These are phyloP conservation scores for Chanos chanos DNA, from an alignment of 2,797 vertebrate species.

Conservation along the genomic window DNA sequence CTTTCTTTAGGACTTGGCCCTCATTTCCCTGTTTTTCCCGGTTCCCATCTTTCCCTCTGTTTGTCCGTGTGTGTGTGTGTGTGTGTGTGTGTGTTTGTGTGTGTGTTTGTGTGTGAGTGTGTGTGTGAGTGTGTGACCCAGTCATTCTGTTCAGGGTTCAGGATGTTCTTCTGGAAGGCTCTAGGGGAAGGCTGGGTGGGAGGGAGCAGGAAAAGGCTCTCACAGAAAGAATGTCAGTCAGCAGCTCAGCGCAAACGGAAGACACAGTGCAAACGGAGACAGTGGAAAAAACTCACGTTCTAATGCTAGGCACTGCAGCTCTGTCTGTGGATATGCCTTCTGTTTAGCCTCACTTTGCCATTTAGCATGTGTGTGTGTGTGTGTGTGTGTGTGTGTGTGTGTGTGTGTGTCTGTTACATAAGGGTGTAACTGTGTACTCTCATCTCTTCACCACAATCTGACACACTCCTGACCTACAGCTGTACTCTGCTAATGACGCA, in stretches of 20 bases:
- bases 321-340: slow-evolving; percentile 13
- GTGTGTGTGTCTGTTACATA: slow-evolving; percentile 17
- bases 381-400: neutral
- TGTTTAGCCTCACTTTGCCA: slow-evolving; percentile 22
- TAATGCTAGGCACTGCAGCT: no score
- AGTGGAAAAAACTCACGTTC: no score
- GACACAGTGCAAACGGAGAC: no score
- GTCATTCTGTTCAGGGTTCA: slow-evolving; percentile 42
- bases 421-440: slow-evolving; percentile 24
- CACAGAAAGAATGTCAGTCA: slow-evolving; percentile 35
- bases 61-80: no score
- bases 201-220: slow-evolving; percentile 54
- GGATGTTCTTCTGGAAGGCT: slow-evolving; percentile 42
- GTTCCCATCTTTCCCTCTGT: slow-evolving; percentile 4
- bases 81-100: no score
- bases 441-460: slow-evolving; percentile 16
- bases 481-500: no score
- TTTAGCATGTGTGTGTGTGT: neutral
- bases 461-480: neutral
- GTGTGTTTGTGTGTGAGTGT: no score
- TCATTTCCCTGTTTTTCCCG: neutral
- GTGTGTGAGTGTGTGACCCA: slow-evolving; percentile 6
- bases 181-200: slow-evolving; percentile 22
- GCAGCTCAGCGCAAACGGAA: no score
- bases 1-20: neutral